These are phyloP conservation scores for Syndactyla subalaris DNA, from an alignment of 2,797 vertebrate genomes.

Conservation along the genomic window DNA sequence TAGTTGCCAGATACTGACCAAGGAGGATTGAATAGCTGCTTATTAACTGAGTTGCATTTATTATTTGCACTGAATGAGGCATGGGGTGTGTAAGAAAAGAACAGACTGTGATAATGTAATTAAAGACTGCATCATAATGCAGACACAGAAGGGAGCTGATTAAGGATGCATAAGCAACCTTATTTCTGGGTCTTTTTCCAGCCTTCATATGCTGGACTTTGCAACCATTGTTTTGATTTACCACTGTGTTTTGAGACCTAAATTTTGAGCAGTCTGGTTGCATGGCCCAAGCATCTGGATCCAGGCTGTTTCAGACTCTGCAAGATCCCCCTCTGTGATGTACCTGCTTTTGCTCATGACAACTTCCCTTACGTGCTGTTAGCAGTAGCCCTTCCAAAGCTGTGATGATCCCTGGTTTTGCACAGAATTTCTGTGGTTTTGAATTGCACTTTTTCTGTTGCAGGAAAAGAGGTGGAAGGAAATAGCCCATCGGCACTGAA, in stretches of 20 bases:
- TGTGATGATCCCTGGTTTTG: not conserved
- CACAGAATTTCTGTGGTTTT: not conserved
- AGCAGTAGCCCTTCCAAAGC: not conserved
- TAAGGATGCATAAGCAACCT: not conserved
- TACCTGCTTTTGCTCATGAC: not conserved
- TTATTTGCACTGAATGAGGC: constrained; percentile 25
- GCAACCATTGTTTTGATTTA: not conserved
- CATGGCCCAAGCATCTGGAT: not conserved
- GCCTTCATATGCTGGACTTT: not conserved
- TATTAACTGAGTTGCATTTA: constrained; percentile 4
- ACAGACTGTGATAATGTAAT: constrained; percentile 35
- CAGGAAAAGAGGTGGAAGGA: constrained; percentile 91
- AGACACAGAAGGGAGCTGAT: constrained; percentile 7
- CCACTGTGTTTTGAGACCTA: not conserved
- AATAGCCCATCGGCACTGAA: constrained; percentile 76
- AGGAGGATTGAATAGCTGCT: constrained; percentile 11
- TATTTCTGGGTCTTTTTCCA: not conserved
- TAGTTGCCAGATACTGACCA: constrained; percentile 9
- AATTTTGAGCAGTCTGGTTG: not conserved
- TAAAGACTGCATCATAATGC: constrained; percentile 23
- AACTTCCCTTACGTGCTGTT: not conserved
- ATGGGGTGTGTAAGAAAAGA: not conserved
- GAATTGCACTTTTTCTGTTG: constrained; percentile 36
- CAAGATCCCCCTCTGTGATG: not conserved
- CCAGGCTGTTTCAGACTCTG: not conserved